Evolutionary conservation across 2,797 vertebrate genomes (phyloP).

Genomic region (Pseudocheirus occidentalis): DNA sequence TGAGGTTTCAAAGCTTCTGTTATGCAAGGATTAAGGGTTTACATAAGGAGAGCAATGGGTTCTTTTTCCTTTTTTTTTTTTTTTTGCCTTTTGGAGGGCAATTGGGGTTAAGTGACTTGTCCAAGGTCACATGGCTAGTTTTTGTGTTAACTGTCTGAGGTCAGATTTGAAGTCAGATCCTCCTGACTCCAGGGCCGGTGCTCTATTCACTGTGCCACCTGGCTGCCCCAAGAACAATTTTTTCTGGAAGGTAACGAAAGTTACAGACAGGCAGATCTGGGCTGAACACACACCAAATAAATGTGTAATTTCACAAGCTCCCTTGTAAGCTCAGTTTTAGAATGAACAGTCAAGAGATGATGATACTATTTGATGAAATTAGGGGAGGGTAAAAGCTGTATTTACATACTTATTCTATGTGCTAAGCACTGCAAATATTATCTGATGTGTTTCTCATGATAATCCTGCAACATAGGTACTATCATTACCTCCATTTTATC

Average conservation of each 20-base stretch:
- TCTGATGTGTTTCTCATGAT: not conserved
- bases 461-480: not conserved
- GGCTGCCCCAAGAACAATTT: too few relatives aligned
- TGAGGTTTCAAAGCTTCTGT: not conserved
- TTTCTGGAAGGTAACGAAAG: not conserved
- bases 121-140: too few relatives aligned
- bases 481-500: not conserved
- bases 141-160: too few relatives aligned
- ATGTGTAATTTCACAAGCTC: not conserved
- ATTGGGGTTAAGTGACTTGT: too few relatives aligned
- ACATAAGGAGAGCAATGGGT: not conserved
- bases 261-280: not conserved
- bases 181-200: too few relatives aligned
- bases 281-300: not conserved
- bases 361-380: not conserved
- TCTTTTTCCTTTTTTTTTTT: too few relatives aligned
- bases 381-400: not conserved
- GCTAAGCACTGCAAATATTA: not conserved
- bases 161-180: too few relatives aligned
- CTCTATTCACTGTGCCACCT: too few relatives aligned
- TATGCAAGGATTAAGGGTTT: not conserved
- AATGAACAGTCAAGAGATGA: not conserved
- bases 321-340: not conserved
- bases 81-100: too few relatives aligned
- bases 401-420: not conserved